These are phyloP conservation scores for Tychaedon coryphoeus DNA, from an alignment of 2,113 vertebrate species.

Conservation along the genomic window DNA sequence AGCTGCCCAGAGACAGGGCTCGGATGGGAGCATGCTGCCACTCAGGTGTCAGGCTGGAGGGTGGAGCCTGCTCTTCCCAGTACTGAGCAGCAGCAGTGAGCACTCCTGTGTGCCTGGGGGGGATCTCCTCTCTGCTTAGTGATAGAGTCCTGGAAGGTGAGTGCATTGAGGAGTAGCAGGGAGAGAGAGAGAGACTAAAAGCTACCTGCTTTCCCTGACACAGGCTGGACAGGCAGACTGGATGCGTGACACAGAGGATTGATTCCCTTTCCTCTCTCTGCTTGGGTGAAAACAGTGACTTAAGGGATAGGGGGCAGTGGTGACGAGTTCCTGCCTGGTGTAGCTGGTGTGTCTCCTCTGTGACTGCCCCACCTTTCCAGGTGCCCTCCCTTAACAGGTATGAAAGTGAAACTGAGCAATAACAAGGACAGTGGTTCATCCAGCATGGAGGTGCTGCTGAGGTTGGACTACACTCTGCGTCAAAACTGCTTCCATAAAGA, in stretches of 20 bases:
- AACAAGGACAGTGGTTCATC: not conserved
- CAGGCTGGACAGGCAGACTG: not conserved
- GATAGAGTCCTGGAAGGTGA: not conserved
- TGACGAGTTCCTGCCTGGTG: accelerated
- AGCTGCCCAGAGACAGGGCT: not conserved
- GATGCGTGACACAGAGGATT: too few relatives aligned
- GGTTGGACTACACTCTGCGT: accelerated
- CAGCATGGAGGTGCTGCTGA: not conserved
- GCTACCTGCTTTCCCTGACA: not conserved
- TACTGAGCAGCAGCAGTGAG: not conserved
- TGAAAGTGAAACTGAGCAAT: not conserved
- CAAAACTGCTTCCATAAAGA: not conserved
- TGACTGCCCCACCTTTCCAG: not conserved
- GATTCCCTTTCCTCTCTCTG: not conserved
- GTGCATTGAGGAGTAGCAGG: too few relatives aligned
- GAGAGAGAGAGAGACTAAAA: not conserved
- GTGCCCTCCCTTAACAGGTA: not conserved
- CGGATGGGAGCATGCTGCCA: accelerated
- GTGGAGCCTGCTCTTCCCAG: not conserved
- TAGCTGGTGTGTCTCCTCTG: not conserved
- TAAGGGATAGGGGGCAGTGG: not conserved
- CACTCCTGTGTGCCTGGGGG: not conserved
- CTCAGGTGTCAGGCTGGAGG: not conserved
- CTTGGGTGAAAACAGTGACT: not conserved
- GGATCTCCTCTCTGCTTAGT: not conserved